Evolutionary conservation across 2,113 vertebrate genomes (phyloP).

Genomic region (Pedionomus torquatus): DNA sequence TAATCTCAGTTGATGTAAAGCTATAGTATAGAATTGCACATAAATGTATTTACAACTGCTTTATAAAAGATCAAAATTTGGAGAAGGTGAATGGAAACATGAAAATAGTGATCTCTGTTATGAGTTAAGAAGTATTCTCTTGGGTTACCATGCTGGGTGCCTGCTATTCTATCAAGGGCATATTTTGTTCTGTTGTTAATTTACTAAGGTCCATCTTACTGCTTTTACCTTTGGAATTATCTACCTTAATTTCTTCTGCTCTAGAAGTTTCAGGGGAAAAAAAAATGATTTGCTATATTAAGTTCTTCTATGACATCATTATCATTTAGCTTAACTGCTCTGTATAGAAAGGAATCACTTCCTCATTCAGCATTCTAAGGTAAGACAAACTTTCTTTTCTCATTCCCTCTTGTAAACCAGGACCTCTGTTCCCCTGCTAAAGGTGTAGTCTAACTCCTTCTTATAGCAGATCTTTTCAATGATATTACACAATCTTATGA

Average conservation of each 20-base stretch:
- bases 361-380: neutral
- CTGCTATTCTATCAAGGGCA: neutral
- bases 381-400: neutral
- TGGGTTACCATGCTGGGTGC: accelerated
- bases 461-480: accelerated
- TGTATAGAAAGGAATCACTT: neutral
- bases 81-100: accelerated
- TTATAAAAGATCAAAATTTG: neutral
- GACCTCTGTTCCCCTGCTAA: neutral
- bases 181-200: neutral
- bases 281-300: accelerated
- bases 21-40: neutral
- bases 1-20: neutral
- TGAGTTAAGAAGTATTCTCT: neutral
- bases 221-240: accelerated
- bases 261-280: neutral
- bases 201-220: neutral
- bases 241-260: neutral
- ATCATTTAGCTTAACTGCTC: neutral
- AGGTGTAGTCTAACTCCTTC: neutral
- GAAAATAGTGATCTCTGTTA: neutral
- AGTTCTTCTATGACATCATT: neutral
- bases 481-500: neutral
- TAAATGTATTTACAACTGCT: neutral
- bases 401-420: neutral